Conservation (phyloP, 2,797 vertebrate genomes). For the Enoplosus armatus region DNA sequence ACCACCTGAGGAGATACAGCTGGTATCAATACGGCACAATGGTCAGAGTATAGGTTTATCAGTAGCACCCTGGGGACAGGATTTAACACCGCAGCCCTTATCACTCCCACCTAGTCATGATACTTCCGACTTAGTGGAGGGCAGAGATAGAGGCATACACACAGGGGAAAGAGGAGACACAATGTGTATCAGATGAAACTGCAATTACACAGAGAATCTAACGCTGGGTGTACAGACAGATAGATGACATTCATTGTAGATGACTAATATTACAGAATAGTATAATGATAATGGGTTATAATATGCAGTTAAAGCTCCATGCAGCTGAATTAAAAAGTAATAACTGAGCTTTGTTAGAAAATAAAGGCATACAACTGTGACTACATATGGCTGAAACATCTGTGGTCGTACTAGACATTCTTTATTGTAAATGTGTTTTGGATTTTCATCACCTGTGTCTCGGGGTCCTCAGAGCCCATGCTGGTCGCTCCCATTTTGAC, state of each 20-base stretch:
- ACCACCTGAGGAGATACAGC: conserved; percentile 90
- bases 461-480: conserved; percentile 95
- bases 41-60: conserved; percentile 67
- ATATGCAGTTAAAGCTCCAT: not conserved
- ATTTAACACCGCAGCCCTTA: conserved; percentile 74
- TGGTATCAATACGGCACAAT: conserved; percentile 71
- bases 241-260: conserved; percentile 25
- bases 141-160: conserved; percentile 57
- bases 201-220: conserved; percentile 41
- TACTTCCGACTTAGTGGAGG: conserved; percentile 62
- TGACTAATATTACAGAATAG: conserved; percentile 19
- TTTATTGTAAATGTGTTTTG: not conserved
- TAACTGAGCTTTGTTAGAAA: conserved; percentile 16
- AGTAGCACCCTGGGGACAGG: conserved; percentile 60
- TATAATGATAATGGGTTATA: conserved; percentile 8
- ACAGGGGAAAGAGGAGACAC: conserved; percentile 39
- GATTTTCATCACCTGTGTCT: conserved; percentile 91
- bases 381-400: conserved; percentile 17
- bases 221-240: conserved; percentile 24
- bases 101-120: conserved; percentile 74
- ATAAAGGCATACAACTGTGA: conserved; percentile 3
- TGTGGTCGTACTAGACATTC: not conserved
- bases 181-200: conserved; percentile 56
- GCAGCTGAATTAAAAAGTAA: conserved; percentile 26
- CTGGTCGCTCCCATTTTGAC: conserved; percentile 97